Base-by-base conservation (phyloP, 2,888 invertebrate species). In the Scrobipalpa costella region DNA sequence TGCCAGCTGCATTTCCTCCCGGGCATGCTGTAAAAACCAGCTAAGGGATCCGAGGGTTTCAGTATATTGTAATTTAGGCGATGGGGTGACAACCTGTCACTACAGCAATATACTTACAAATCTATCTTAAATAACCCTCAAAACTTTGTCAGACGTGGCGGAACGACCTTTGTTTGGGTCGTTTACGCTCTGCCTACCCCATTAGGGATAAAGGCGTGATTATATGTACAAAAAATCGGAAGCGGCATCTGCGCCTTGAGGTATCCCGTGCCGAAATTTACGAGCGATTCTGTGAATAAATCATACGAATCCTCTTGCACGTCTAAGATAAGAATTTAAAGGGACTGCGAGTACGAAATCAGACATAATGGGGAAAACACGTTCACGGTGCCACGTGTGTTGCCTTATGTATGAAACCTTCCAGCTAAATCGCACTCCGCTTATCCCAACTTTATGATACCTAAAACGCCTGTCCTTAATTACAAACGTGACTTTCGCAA, bases 221-320 rank as follows among this genome's bases (percentile, higher is more conserved):
- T n/a, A n/a, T n/a, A n/a, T n/a, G n/a, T n/a, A 74, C 71, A 80
- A 80, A 81, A 85, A 74, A 70, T 78, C 77, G 77, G 75, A 82
- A 77, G 71, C 72, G 69, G 79, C 86, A 87, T 86, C 81, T 88
- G 86, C 73, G 79, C 71, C 73, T 71, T 71, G 69, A 73, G 73
- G 72, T 73, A 68, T 66, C 68, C 72, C 68, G 71, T 70, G 73
- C 68, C 73, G 69, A 76, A 79, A 79, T 81, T 80, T 79, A 79
- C 72, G 79, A 75, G 69, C 69, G 71, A 78, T 78, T 76, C 74
- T 73, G 73, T 77, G 77, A 81, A 85, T 85, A 84, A 81, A 82
- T 82, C 78, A 84, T 73, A 71, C 68, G 63, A 69, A 67, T 67
- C 63, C 69, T 69, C 66, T 69, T 72, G 64, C 69, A 67, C 64